Evolutionary conservation across 2,888 invertebrate genomes (phyloP).

Genomic region (Rhamnusium bicolor): DNA sequence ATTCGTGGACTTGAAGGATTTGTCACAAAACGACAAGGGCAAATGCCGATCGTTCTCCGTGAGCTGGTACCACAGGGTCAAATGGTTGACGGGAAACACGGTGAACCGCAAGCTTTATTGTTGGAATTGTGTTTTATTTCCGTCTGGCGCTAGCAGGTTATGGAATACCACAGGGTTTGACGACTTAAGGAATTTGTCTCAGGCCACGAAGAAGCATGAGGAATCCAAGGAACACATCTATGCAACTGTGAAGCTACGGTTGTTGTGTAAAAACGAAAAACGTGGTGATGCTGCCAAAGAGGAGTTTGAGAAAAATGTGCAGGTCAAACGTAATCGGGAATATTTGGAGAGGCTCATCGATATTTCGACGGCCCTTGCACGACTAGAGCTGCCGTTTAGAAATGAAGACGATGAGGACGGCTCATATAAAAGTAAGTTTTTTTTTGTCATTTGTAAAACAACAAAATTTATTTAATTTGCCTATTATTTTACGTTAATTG

Average conservation of each 20-base stretch:
- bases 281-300: not conserved
- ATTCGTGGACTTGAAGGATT: slow-evolving; percentile 31
- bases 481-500: no score
- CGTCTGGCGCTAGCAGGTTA: slow-evolving; percentile 20
- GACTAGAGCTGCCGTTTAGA: slow-evolving; percentile 26
- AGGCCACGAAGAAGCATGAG: slow-evolving; percentile 38
- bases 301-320: slow-evolving; percentile 24
- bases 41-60: slow-evolving; percentile 31
- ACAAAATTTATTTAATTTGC: no score
- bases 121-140: slow-evolving; percentile 36
- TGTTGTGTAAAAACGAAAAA: slow-evolving; percentile 26
- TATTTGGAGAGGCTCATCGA: slow-evolving; percentile 39
- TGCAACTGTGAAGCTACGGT: slow-evolving; percentile 36
- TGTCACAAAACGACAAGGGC: slow-evolving; percentile 39
- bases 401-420: slow-evolving; percentile 18
- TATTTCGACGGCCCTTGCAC: slow-evolving; percentile 22
- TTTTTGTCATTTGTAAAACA: no score
- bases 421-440: slow-evolving; percentile 33
- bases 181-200: slow-evolving; percentile 37
- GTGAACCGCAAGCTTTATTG: slow-evolving; percentile 33
- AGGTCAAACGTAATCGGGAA: slow-evolving; percentile 35
- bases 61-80: slow-evolving; percentile 37
- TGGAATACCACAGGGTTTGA: slow-evolving; percentile 38
- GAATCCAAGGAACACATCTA: slow-evolving; percentile 38
- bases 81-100: slow-evolving; percentile 33